A percentile compares a stretch with the other conserved stretches of the same genome.
These are phyloP conservation scores for Mirounga angustirostris DNA, from an alignment of 2,113 vertebrate species.

Conservation along the genomic window DNA sequence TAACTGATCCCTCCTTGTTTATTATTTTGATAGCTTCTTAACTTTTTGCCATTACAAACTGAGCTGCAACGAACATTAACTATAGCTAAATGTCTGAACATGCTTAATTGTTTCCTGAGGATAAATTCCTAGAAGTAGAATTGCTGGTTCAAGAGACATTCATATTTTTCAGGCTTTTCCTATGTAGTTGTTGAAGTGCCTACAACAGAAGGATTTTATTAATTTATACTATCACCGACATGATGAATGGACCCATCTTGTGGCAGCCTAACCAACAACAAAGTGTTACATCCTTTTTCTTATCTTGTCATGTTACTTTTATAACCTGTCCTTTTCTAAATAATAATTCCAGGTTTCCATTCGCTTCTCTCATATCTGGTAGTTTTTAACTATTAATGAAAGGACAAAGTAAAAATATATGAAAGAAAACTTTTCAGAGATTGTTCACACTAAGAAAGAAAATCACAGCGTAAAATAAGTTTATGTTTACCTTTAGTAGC, in stretches of 20 bases:
- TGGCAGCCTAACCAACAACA: background rate
- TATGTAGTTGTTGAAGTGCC: background rate
- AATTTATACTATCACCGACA: slow-evolving; percentile 39
- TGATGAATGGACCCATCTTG: background rate
- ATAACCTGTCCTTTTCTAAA: background rate
- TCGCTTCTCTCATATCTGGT: slow-evolving; percentile 10
- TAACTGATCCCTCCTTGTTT: background rate
- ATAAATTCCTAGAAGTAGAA: slow-evolving; percentile 45
- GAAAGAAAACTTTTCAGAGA: background rate
- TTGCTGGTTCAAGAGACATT: slow-evolving; percentile 6
- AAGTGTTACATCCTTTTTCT: background rate
- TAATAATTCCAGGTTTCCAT: slow-evolving; percentile 56
- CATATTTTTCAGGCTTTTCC: slow-evolving; percentile 13
- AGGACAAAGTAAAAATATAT: background rate
- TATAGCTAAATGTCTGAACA: slow-evolving; percentile 31
- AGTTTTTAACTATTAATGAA: slow-evolving; percentile 42
- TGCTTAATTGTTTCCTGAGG: slow-evolving; percentile 48
- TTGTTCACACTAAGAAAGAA: slow-evolving; percentile 9
- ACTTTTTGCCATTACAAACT: slow-evolving; percentile 49
- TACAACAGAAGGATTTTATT: slow-evolving; percentile 32
- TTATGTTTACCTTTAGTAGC: background rate
- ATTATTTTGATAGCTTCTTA: background rate
- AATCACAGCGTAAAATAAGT: slow-evolving; percentile 6
- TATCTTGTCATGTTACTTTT: background rate
- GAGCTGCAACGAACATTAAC: background rate